Base-by-base conservation (phyloP, 2,113 vertebrate genomes). In the Sander lucioperca region DNA sequence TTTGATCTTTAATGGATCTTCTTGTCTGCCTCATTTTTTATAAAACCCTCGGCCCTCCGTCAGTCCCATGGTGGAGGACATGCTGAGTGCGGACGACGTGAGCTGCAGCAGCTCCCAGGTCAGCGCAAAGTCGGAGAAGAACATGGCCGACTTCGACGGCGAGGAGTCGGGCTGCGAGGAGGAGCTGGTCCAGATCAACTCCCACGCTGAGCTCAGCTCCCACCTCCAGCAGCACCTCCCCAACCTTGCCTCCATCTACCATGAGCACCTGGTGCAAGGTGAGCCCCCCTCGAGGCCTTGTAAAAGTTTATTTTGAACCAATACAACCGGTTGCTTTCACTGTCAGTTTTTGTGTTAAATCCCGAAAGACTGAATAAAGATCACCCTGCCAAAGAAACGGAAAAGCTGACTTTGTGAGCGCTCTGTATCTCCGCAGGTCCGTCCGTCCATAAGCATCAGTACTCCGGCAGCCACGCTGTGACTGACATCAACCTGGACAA, bases 21-120 rank as follows among this genome's bases (percentile, higher is more conserved):
- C 53, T 0, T 57, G 21, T 6, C n/a, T 57, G 19, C 14, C 33
- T 15, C 3, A 8, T 21, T 18, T 21, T 45, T 1, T 36, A 9
- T 45, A 54, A 48, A 72, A 7, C 43, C 11, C 14, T 10, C 9
- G 39, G 9, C 39, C 3, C 9, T 51, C 2, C 9, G 36, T 14
- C 86, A 99, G 98, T 48, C 97, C 98, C 48, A 96, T 97, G 96
- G 97, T 97, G 65, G 98, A 99, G 94, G 98, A 99, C 93, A 99
- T 99, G 98, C 92, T 99, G 84, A 99, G 98, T 62, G 98, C 98
- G 4, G 98, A 99, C 76, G 98, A 99, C 68, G 98, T 99, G 83
- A 99, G 98, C 92, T 99, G 98, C 91, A 99, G 98, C 94, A 99
- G 98, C 92, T 99, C 98, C 30, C 98, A 99, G 95, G 97, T 99